Evolutionary conservation across 2,888 invertebrate genomes (phyloP).

Genomic region (Protonemura montana): DNA sequence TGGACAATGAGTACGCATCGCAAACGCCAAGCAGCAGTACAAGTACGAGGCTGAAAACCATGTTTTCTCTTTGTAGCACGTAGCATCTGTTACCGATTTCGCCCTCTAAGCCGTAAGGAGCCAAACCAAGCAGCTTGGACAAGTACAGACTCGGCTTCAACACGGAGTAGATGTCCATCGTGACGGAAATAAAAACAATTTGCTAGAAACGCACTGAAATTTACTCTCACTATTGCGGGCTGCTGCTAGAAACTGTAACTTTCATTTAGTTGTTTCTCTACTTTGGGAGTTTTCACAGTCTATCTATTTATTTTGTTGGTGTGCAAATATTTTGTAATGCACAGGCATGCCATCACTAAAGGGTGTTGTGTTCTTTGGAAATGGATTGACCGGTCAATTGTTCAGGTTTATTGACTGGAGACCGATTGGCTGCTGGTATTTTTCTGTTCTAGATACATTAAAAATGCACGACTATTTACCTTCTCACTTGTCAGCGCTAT

Average conservation of each 20-base stretch:
- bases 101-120: neutral
- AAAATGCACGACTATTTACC: too few relatives aligned
- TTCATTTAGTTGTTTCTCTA: neutral
- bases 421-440: too few relatives aligned
- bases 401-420: neutral
- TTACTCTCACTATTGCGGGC: neutral
- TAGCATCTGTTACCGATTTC: neutral
- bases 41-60: neutral
- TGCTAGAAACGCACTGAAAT: neutral
- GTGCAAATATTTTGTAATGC: neutral
- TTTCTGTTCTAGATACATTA: too few relatives aligned
- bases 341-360: neutral
- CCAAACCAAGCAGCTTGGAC: conserved; percentile 5
- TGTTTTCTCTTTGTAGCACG: too few relatives aligned
- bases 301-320: neutral
- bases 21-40: neutral
- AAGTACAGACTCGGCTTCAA: conserved; percentile 3
- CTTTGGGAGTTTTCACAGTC: neutral
- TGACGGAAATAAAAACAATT: neutral
- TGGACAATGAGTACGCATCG: neutral
- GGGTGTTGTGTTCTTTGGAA: neutral
- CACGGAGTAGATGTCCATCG: conserved; percentile 29
- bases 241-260: neutral
- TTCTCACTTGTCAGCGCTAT: too few relatives aligned
- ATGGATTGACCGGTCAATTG: neutral